Percentiles rank a stretch among this genome's conserved stretches.
These are phyloP conservation scores for Drosophila lutescens DNA, from an alignment of 2,888 invertebrate species.

Conservation along the genomic window DNA sequence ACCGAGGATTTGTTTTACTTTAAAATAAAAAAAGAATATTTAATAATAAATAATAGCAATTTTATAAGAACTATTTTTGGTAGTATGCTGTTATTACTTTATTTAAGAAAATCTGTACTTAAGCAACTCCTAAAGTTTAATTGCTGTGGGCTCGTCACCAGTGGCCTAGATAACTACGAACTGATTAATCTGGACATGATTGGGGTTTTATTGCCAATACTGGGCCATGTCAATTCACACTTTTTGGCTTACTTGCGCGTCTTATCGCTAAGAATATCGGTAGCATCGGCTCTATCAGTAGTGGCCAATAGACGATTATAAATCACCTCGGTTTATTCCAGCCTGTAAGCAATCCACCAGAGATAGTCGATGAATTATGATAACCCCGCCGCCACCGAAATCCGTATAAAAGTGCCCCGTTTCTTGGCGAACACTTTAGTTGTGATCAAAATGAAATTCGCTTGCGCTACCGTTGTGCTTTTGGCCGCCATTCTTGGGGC, in stretches of 20 bases:
- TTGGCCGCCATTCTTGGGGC: slow-evolving; percentile 52
- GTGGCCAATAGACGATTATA: slow-evolving; percentile 30
- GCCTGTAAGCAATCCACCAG: slow-evolving; percentile 6
- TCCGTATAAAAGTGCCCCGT: slow-evolving; percentile 51
- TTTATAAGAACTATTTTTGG: no score
- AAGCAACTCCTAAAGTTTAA: neutral
- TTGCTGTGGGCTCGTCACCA: slow-evolving; percentile 17
- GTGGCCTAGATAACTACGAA: slow-evolving; percentile 9
- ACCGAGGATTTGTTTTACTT: neutral
- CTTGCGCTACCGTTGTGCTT: slow-evolving; percentile 53
- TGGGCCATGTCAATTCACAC: slow-evolving; percentile 7
- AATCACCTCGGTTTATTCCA: slow-evolving; percentile 33
- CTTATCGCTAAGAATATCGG: slow-evolving; percentile 36
- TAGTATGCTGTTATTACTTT: no score
- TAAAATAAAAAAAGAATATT: neutral
- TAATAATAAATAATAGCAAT: no score
- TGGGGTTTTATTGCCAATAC: neutral
- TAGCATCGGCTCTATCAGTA: slow-evolving; percentile 31
- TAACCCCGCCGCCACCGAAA: neutral
- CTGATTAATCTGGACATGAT: slow-evolving; percentile 24
- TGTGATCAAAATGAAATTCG: slow-evolving; percentile 59
- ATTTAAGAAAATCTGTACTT: neutral
- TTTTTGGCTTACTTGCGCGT: neutral
- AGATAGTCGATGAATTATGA: slow-evolving; percentile 55
- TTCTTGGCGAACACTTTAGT: slow-evolving; percentile 37